Evolutionary conservation across 2,113 vertebrate species (phyloP).

Genomic region (Crotalus tigris): DNA sequence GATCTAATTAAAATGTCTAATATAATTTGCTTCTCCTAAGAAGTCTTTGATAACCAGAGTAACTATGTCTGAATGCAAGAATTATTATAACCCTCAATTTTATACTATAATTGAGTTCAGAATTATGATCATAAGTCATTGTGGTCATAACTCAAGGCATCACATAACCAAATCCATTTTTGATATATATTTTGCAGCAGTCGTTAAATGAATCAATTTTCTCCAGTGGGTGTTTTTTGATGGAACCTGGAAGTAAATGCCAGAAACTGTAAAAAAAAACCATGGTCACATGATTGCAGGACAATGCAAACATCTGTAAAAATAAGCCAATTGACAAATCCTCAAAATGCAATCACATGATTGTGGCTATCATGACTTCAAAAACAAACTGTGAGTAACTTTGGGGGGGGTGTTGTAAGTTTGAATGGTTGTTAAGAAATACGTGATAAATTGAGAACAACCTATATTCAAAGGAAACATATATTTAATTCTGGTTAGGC

Average conservation of each 20-base stretch:
- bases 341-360: background rate
- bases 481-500: background rate
- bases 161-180: background rate
- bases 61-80: background rate
- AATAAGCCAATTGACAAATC: background rate
- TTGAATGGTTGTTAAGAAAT: background rate
- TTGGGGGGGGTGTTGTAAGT: background rate
- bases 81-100: background rate
- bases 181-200: background rate
- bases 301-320: background rate
- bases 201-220: background rate
- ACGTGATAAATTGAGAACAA: background rate
- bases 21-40: background rate
- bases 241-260: background rate
- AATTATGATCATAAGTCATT: background rate
- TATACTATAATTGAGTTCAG: background rate
- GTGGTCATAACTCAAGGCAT: background rate
- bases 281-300: background rate
- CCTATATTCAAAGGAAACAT: background rate
- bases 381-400: background rate
- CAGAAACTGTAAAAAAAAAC: background rate
- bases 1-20: background rate
- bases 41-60: background rate
- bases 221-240: background rate
- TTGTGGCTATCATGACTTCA: background rate